These are phyloP conservation scores for Conopomorpha cramerella DNA, from an alignment of 1,140 invertebrate genomes.

Conservation along the genomic window DNA sequence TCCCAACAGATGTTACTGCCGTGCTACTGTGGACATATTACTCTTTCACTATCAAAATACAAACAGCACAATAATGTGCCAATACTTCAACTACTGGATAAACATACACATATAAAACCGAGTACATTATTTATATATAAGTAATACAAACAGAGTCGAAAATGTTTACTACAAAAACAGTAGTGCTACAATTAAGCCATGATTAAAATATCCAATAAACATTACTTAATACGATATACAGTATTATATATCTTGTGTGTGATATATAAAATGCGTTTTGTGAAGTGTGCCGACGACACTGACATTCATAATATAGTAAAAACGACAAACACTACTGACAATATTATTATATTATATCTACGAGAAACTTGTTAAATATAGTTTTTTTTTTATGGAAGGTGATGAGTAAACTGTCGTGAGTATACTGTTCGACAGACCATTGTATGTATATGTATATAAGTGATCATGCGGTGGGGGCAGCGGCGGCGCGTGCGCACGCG, in stretches of 20 bases:
- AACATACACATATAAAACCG: conserved; percentile 60
- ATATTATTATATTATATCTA: too few relatives aligned
- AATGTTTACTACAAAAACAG: conserved; percentile 56
- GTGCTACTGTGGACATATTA: too few relatives aligned
- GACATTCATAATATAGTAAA: too few relatives aligned
- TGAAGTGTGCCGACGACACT: too few relatives aligned
- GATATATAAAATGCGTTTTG: conserved; percentile 26
- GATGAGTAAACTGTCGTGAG: too few relatives aligned
- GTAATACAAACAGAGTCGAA: conserved; percentile 56
- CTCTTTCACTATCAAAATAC: conserved; percentile 43
- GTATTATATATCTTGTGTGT: conserved; percentile 37
- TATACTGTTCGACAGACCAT: too few relatives aligned
- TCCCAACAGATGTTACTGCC: too few relatives aligned
- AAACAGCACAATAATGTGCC: conserved; percentile 47
- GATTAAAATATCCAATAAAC: conserved; percentile 52
- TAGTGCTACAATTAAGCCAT: conserved; percentile 58
- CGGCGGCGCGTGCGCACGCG: conserved; percentile 4
- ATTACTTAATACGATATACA: conserved; percentile 48
- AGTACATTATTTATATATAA: conserved; percentile 53
- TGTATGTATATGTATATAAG: too few relatives aligned
- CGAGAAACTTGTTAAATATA: too few relatives aligned
- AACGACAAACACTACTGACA: too few relatives aligned
- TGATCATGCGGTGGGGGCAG: conserved; percentile 5
- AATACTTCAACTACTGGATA: conserved; percentile 47
- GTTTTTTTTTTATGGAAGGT: too few relatives aligned